Evolutionary conservation across 2,113 vertebrate species (phyloP).

Genomic region (Campylorhamphus procurvoides): DNA sequence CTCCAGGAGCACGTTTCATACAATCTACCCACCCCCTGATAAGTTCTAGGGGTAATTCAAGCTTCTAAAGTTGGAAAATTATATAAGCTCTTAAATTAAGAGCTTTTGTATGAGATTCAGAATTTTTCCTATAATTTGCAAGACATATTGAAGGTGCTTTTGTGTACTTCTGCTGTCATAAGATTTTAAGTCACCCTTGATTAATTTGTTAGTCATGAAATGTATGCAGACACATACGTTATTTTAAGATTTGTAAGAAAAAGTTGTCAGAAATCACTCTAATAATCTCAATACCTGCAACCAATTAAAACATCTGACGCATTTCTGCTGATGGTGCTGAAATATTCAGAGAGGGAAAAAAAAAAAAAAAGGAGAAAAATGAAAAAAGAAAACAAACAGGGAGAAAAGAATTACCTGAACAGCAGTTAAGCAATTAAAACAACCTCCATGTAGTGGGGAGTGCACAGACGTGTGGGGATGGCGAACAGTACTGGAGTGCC

Average conservation of each 20-base stretch:
- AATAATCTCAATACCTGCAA: neutral
- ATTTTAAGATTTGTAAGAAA: neutral
- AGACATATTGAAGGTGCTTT: neutral
- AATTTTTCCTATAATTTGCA: neutral
- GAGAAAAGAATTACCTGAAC: neutral
- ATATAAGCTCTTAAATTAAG: neutral
- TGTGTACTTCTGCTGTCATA: neutral
- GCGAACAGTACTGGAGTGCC: neutral
- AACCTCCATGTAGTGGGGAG: accelerated
- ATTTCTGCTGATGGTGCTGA: neutral
- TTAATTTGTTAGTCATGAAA: neutral
- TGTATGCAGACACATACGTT: neutral
- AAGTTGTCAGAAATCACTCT: neutral
- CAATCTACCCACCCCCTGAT: neutral
- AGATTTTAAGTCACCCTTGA: neutral
- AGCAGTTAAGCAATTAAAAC: neutral
- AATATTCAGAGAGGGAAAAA: neutral
- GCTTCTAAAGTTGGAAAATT: neutral
- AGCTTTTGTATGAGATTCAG: neutral
- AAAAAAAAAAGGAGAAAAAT: neutral
- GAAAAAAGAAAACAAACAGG: neutral
- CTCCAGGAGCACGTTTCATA: neutral
- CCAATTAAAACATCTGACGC: neutral
- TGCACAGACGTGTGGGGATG: neutral
- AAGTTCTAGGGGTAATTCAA: neutral